These are phyloP conservation scores for Gopherus flavomarginatus DNA, from an alignment of 2,113 vertebrate species.

Conservation along the genomic window DNA sequence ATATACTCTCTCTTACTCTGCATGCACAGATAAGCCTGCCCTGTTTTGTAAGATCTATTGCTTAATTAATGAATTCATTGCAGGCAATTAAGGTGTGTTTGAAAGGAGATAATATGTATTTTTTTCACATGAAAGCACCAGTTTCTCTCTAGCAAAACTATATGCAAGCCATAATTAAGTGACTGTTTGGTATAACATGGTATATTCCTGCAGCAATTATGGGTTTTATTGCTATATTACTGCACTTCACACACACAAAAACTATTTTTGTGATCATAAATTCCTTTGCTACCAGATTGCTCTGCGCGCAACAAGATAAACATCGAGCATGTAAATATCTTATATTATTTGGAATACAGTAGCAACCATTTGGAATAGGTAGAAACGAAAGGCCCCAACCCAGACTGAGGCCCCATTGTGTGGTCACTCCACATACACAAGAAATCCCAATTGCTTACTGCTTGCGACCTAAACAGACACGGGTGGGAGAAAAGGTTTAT, in stretches of 20 bases:
- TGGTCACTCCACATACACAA: fast-evolving
- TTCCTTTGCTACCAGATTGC: slow-evolving; percentile 39
- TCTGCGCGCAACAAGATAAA: not conserved
- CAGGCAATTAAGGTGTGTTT: slow-evolving; percentile 69
- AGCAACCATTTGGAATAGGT: not conserved
- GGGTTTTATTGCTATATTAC: slow-evolving; percentile 48
- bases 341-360: not conserved
- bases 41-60: slow-evolving; percentile 58
- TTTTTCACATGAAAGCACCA: slow-evolving; percentile 65
- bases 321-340: not conserved
- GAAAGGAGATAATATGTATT: slow-evolving; percentile 59
- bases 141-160: slow-evolving; percentile 64
- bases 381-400: not conserved
- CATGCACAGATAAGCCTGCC: not conserved
- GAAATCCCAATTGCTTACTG: not conserved
- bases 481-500: not conserved
- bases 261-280: slow-evolving; percentile 61
- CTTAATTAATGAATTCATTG: slow-evolving; percentile 75
- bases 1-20: not conserved
- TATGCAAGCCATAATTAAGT: slow-evolving; percentile 62
- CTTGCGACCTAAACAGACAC: not conserved
- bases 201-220: slow-evolving; percentile 56
- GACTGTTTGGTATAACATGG: slow-evolving; percentile 42
- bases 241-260: slow-evolving; percentile 46
- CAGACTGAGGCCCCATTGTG: fast-evolving